Evolutionary conservation across 1,140 invertebrate species (phyloP), one percentile per base, ranked within the genome.

Genomic region (Trichogramma pretiosum): DNA sequence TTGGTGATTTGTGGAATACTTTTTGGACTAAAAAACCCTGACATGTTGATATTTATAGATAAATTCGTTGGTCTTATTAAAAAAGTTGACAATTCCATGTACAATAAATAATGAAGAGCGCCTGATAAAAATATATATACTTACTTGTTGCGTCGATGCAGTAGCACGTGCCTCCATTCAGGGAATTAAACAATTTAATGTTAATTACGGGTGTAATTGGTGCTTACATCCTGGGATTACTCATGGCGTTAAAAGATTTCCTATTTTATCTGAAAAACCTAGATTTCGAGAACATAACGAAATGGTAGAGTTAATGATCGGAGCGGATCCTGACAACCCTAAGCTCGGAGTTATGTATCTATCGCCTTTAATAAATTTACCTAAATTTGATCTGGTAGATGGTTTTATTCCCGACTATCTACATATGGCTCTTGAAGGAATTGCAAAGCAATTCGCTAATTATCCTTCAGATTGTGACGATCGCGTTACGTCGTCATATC

Each of bases 361-460:
- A 5, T 26, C 22, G 4, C 3, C 13, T 26, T 41, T 41, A 28
- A 8, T 26, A 14, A 26, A 41, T 16, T 8, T 41, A 26, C 13
- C n/a, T 4, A 41, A 26, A 10, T 41, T 41, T 28, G 22, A 41
- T 41, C 24, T 41, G n/a, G 19, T 26, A 13, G 13, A 28, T 17
- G 38, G 38, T 26, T 26, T 41, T 24, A 28, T 18, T 9, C 38
- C 38, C 16, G 38, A 41, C 38, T 41, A 41, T 16, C n/a, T 41
- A 17, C 38, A 41, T 17, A 26, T 10, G 16, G 24, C 16, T 41
- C n/a, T 26, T 16, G 13, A 14, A 16, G 38, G 38, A 18, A 16
- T 41, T 24, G 22, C 21, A 41, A 24, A 28, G 17, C 10, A 16
- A 41, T 41, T 41, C 16, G 17, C 38, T 10, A 8, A 7, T 17